Conservation (phyloP, 2,797 vertebrate genomes). For the Pipistrellus nathusii region DNA sequence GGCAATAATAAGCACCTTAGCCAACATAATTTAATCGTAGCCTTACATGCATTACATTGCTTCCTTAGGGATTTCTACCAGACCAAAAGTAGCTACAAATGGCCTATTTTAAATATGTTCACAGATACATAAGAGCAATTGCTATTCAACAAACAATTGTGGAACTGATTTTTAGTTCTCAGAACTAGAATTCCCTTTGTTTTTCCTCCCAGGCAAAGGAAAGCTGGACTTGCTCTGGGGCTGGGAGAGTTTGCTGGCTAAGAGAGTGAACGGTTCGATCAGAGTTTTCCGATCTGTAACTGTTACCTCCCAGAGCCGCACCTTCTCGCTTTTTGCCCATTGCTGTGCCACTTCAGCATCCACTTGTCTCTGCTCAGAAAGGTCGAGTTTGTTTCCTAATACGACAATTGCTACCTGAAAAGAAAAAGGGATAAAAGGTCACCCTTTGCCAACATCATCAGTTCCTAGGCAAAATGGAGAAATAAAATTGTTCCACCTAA, state of each 20-base stretch:
- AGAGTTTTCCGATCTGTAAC: conserved; percentile 93
- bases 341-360: conserved; percentile 94
- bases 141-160: neutral
- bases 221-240: conserved; percentile 97
- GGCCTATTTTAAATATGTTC: neutral
- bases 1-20: neutral
- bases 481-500: neutral
- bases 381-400: conserved; percentile 96
- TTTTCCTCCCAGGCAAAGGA: conserved; percentile 95
- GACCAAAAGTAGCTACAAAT: neutral
- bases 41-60: conserved; percentile 18
- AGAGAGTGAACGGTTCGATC: conserved; percentile 95
- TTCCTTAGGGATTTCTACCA: neutral
- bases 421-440: conserved; percentile 50
- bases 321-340: conserved; percentile 95
- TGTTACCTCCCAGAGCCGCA: conserved; percentile 97
- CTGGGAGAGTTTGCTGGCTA: conserved; percentile 96
- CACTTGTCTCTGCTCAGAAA: conserved; percentile 93
- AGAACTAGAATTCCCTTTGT: conserved; percentile 92
- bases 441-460: neutral
- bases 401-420: conserved; percentile 94
- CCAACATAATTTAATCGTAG: neutral
- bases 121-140: neutral
- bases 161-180: conserved; percentile 87
- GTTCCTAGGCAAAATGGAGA: neutral